Base-by-base conservation (phyloP, 2,113 vertebrate species). In the Phaethon lepturus region DNA sequence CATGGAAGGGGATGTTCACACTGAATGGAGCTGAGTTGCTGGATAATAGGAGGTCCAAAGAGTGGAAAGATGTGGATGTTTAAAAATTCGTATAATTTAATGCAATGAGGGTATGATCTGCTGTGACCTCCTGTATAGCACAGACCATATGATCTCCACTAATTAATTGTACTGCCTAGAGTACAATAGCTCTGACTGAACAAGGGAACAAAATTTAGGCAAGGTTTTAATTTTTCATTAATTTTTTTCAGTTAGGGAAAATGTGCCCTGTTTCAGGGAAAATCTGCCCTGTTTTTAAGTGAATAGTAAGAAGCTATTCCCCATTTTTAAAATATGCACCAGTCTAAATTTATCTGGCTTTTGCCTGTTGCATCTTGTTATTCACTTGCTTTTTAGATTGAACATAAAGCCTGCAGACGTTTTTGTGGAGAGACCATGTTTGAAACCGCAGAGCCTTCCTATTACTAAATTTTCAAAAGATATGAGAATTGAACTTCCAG, bases 131-230 rank as follows among this genome's bases (percentile, higher is more conserved):
- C 67, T 86, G 55, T 58, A 66, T 86, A 77, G 85, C 47, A 69
- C 67, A 95, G 76, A 49, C 62, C 62, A 15, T 23, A 23, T 75
- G 42, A 95, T 82, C 67, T 93, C 56, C 59, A 24, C 91, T 95
- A 96, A 97, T 96, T 96, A 97, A 90, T 88, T 95, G 78, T n/a
- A 62, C 47, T 91, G 81, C 78, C 90, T 76, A 17, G 58, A 95
- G 63, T 73, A 85, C 77, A 49, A 68, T 76, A 88, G 75, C 89
- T 90, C 49, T 73, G 69, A 35, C 10, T 50, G 89, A 91, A 87
- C 0, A 6, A 91, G 62, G 89, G 45, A 77, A 82, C 78, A 67
- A 62, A 45, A 77, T 91, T 88, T 94, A 88, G 81, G 62, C 66
- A 73, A 77, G 28, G 17, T 78, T 95, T 91, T 52, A 64, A 45